Base-by-base conservation (phyloP, 2,113 vertebrate species). In the Rhabdomys dilectus region DNA sequence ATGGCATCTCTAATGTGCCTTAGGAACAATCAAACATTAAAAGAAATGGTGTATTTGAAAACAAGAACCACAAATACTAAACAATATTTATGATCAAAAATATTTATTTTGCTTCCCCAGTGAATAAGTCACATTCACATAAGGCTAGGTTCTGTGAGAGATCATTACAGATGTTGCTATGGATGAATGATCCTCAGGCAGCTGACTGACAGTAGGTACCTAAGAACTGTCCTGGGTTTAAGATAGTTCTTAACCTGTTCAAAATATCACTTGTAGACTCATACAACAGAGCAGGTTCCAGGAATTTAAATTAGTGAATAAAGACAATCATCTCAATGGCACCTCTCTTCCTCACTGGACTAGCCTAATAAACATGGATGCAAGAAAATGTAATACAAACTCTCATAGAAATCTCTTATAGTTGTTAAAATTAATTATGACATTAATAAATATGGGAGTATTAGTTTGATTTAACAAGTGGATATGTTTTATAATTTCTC, bases 31-130 rank as follows among this genome's bases (percentile, higher is more conserved):
- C 19, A 21, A 29, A 36, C 17, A 70, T 78, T 39, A 39, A 60
- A 12, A 88, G 17, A 90, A 90, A 90, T 78, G 45, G 2, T 85
- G 48, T 9, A 68, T 51, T 94, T 94, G 22, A 85, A 97, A 72
- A 48, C 60, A n/a, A 3, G 36, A 86, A 5, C 2, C 72, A 73
- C 0, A 2, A 15, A 73, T 45, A 11, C 31, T 82, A 76, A 91
- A 81, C 51, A 75, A 77, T 66, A 78, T 68, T 73, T 22, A 45
- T 53, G 3, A 53, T 75, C 0, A 76, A 34, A 39, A 95, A 48
- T 21, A 39, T 89, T 53, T 60, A 45, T 51, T 66, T 73, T 13
- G 73, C 72, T 73, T 87, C 93, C 22, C 29, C n/a, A 29, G 1
- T 51, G 19, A 13, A 64, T 58, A 62, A 68, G 39, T 82, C 24